Evolutionary conservation across 53 echinoderm and acorn worm species (phyloP), one percentile per base, ranked within the genome.

Genomic region (Glandiceps talaboti): DNA sequence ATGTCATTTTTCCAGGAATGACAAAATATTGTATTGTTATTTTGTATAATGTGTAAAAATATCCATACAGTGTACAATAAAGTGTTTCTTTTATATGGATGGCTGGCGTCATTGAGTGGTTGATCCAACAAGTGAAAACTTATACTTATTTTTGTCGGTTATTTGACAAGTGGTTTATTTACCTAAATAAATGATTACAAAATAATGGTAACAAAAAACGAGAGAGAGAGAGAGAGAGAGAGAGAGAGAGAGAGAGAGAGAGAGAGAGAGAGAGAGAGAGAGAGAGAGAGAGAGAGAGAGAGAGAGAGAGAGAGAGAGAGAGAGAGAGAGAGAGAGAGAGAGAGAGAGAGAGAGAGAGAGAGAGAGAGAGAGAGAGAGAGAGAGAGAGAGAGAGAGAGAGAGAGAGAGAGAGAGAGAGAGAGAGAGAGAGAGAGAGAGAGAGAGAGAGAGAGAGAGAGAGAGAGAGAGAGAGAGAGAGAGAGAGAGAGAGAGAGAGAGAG

Each of bases 181-280:
- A n/a, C n/a, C n/a, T n/a, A n/a, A n/a, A n/a, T n/a, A n/a, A n/a
- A n/a, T n/a, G n/a, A n/a, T n/a, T n/a, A n/a, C n/a, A n/a, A n/a
- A n/a, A n/a, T n/a, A n/a, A n/a, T n/a, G n/a, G n/a, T 45, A 45
- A 45, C 64, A 45, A 45, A 45, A 12, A 45, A 6, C 20, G 64
- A 20, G 6, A 45, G 20, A 12, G 20, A 12, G 64, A 45, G 64
- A 45, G 64, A 45, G 26, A 81, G n/a, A 81, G 30, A 25, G 28
- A 74, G 81, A 74, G 30, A 81, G 73, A 29, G 74, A 72, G 25
- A 78, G 73, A 81, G 30, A 74, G 81, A 25, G 29, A 81, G 81
- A 74, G 73, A 72, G 32, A 32, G 82, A 76, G 73, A 32, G 1
- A 83, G 33, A 83, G n/a, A 73, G 77, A 29, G 33, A 77, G 76